Base-by-base conservation (phyloP, 2,113 vertebrate species). In the Corydoras maculifer region DNA sequence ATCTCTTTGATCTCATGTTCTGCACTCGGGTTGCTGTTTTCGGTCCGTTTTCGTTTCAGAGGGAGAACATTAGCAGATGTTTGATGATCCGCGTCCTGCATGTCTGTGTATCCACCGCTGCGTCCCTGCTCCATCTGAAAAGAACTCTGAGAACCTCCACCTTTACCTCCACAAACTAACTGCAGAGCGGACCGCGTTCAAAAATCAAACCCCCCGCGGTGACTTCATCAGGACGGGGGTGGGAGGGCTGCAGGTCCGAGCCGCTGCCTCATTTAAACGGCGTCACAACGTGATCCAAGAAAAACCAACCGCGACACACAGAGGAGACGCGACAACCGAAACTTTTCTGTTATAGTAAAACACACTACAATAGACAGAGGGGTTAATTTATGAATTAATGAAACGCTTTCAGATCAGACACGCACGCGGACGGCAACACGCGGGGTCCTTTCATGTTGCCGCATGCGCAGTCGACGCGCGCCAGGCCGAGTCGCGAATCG, bases 11-110 rank as follows among this genome's bases (percentile, higher is more conserved):
- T 0, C 3, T 67, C 65, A 35, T 14, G 31, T 66, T 50, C 69
- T 35, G 63, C 71, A 51, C 62, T 68, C 35, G 60, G 50, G 57
- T 11, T 55, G 2, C 29, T 55, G 3, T 15, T 14, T 13, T 79
- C 76, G 30, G 62, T 62, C 43, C 80, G 67, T 75, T 76, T 82
- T 8, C 80, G 75, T 67, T 82, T 82, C 31, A 5, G 75, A n/a
- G 77, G 59, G 51, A 77, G 68, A 60, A 8, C 66, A 6, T 57
- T 49, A 2, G 53, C 70, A n/a, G 29, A 5, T 15, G 57, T 29
- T 53, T 51, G 68, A 48, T 68, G 18, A 6, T 12, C 43, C 70
- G 62, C 76, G 9, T 32, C 67, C 48, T 58, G 61, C 35, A 32
- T 30, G 29, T 72, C 29, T 30, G 65, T 12, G 53, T 63, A 48